These are phyloP conservation scores for Colletes collaris DNA, from an alignment of 2,888 invertebrate species.

Conservation along the genomic window DNA sequence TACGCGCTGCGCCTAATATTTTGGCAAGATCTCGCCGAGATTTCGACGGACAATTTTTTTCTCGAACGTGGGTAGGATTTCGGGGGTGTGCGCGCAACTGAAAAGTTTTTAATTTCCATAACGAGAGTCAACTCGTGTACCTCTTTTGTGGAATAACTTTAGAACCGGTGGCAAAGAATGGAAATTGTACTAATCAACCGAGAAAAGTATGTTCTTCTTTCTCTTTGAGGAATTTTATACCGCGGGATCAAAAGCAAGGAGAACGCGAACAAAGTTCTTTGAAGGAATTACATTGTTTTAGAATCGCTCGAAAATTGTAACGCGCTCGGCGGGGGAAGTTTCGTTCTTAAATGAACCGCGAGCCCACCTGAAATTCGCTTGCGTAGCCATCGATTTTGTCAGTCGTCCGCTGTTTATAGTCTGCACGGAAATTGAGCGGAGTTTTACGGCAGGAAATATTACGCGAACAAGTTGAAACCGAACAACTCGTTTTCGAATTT, in stretches of 20 bases:
- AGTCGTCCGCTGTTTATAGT: conserved; percentile 57
- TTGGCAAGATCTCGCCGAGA: too few species aligned
- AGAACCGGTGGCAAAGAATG: neutral
- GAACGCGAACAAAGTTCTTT: neutral
- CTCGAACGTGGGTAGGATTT: too few species aligned
- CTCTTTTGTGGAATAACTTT: too few species aligned
- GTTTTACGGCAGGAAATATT: conserved; percentile 30
- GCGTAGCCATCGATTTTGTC: conserved; percentile 19
- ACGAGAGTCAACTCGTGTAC: too few species aligned
- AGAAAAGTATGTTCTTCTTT: conserved; percentile 12
- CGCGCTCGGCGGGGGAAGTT: conserved; percentile 2
- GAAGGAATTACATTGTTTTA: neutral
- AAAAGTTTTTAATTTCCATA: too few species aligned
- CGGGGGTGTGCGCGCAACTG: too few species aligned
- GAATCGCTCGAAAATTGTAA: conserved; percentile 24
- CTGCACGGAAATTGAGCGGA: conserved; percentile 13
- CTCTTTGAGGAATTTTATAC: neutral
- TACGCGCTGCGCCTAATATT: neutral
- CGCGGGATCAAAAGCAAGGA: neutral
- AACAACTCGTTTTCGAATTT: conserved; percentile 28
- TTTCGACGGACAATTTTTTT: neutral
- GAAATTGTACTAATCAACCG: too few species aligned
- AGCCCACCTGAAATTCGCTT: neutral
- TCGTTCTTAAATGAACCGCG: neutral
- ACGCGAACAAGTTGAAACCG: conserved; percentile 3